Evolutionary conservation across 64 coral and sea anemone genomes (phyloP), one percentile per base, ranked within the genome.

Genomic region (Orbicella faveolata): DNA sequence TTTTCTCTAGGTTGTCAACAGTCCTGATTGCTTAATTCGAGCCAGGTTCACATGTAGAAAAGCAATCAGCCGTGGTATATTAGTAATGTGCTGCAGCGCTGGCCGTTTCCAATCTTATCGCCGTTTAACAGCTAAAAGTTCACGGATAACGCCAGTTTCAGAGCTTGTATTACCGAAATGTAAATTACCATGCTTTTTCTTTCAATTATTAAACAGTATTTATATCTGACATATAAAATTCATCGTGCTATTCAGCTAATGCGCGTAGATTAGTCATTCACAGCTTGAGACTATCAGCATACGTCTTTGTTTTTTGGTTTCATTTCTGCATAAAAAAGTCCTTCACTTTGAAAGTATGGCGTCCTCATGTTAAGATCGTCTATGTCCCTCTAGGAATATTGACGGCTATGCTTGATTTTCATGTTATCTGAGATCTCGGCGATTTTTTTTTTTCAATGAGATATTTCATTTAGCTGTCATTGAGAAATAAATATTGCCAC

Each of bases 231-330:
- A 83, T 83, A 17, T 41, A 85, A 85, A 68, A 85, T 85, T 85
- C 82, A 85, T 85, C 64, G 82, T 85, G 82, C 64, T 85, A 70
- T 85, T 85, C 82, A 85, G 73, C 36, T 85, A 48, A 85, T 72
- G 51, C 41, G 63, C 75, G n/a, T 21, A 73, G 20, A 85, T 85
- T 85, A 72, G 65, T 85, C 65, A 85, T 85, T 57, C 82, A 85
- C 82, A 85, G 82, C 82, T 85, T 85, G 82, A 33, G 36, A 65
- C n/a, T 54, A 26, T 52, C 65, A 53, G n/a, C 44, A 48, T 37
- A 41, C 63, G 14, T 72, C 35, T 68, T 33, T 34, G 16, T 9
- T 30, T 70, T 26, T 85, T 63, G 4, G 12, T 81, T 30, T 34
- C 11, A 15, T 81, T 23, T 21, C 13, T 5, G 34, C 10, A 48